Percentiles rank a stretch among this genome's conserved stretches.
Conservation (phyloP, 2,888 invertebrate genomes). For the Lasioglossum morio region DNA sequence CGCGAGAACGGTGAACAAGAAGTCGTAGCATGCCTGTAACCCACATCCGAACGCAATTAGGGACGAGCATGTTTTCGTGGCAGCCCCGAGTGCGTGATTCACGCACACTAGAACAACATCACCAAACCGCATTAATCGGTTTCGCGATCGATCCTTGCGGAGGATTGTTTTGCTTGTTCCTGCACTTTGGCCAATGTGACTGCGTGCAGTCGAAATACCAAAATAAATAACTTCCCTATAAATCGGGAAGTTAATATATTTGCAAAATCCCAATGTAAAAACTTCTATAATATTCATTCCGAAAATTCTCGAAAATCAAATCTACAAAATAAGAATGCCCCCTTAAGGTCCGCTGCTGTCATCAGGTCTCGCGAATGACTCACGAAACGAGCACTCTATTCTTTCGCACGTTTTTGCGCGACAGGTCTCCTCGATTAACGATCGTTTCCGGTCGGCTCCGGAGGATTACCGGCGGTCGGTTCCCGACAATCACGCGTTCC, state of each 20-base stretch:
- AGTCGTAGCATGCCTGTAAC: constrained; percentile 57
- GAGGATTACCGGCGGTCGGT: constrained; percentile 24
- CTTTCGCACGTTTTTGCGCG: constrained; percentile 79
- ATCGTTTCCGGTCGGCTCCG: constrained; percentile 70
- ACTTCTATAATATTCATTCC: neutral
- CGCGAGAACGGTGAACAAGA: constrained; percentile 55
- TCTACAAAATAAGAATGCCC: neutral
- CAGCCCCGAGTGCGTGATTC: constrained; percentile 39
- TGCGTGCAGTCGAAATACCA: neutral
- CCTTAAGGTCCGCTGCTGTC: constrained; percentile 58
- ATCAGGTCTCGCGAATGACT: constrained; percentile 63
- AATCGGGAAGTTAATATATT: too few species aligned
- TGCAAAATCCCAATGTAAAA: neutral
- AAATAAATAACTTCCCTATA: too few species aligned
- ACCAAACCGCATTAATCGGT: constrained; percentile 32
- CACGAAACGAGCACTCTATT: constrained; percentile 65
- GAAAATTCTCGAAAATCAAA: neutral
- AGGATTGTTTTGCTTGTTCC: neutral
- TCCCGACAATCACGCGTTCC: constrained; percentile 45
- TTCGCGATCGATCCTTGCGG: neutral
- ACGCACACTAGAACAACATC: neutral
- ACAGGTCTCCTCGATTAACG: constrained; percentile 75
- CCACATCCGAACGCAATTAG: constrained; percentile 69
- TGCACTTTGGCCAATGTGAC: neutral
- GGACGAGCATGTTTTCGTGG: constrained; percentile 61